A percentile compares a stretch with the other conserved stretches of the same genome.
phyloP scores from a whole-genome alignment of 2,888 invertebrate species.

The Meiosimyza platycephala region DNA sequence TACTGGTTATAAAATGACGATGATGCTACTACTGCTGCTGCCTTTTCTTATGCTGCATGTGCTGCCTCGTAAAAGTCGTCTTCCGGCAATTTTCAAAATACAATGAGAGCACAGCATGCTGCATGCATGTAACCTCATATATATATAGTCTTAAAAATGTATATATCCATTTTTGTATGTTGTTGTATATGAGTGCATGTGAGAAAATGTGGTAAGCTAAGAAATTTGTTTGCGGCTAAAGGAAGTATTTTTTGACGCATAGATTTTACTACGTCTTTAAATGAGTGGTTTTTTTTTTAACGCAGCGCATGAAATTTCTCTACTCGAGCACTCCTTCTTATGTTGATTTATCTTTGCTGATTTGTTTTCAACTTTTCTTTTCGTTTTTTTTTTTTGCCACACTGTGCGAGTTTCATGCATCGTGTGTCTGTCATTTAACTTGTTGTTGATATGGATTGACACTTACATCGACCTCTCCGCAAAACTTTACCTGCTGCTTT shows the following conservation, averaged over 20 bases:
- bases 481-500: too few species aligned
- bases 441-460: too few species aligned
- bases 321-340: too few species aligned
- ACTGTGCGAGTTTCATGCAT: too few species aligned
- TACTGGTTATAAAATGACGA: background rate
- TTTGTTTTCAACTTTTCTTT: background rate
- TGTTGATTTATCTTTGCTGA: too few species aligned
- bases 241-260: background rate
- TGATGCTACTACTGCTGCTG: background rate
- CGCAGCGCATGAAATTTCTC: too few species aligned
- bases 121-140: too few species aligned
- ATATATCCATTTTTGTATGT: too few species aligned
- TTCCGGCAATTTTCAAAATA: background rate
- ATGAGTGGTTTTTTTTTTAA: background rate
- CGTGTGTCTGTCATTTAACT: too few species aligned
- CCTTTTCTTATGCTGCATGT: background rate
- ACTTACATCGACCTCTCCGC: too few species aligned
- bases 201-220: constrained; percentile 18
- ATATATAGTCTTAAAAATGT: too few species aligned
- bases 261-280: constrained; percentile 28
- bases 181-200: background rate
- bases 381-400: background rate
- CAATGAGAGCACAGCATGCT: background rate
- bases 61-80: constrained; percentile 2
- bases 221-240: constrained; percentile 27